phyloP scores from a whole-genome alignment of 2,797 vertebrate species.

The Alfaro cultratus region DNA sequence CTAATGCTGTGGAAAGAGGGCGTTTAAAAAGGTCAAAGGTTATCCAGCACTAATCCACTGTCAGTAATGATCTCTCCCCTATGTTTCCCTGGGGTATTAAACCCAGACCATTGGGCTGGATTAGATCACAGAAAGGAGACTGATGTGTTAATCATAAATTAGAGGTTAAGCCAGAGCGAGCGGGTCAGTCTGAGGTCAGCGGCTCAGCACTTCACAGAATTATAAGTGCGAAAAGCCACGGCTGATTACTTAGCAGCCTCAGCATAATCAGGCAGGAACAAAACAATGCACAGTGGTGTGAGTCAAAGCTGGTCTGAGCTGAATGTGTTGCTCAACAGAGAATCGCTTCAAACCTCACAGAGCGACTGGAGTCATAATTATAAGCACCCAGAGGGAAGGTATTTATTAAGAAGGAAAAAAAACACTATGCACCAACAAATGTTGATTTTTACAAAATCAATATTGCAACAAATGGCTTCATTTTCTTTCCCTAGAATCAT shows the following conservation, averaged over 20 bases:
- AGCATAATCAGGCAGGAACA: constrained; percentile 63
- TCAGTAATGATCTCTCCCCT: constrained; percentile 66
- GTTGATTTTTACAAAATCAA: background rate
- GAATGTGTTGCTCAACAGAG: constrained; percentile 47
- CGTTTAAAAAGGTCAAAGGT: constrained; percentile 58
- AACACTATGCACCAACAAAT: background rate
- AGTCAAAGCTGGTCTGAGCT: constrained; percentile 29
- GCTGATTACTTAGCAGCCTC: constrained; percentile 54
- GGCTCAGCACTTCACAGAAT: constrained; percentile 43
- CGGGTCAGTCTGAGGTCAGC: constrained; percentile 74
- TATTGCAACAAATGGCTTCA: background rate
- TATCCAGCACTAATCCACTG: constrained; percentile 60
- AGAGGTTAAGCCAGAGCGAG: constrained; percentile 60
- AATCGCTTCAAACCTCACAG: constrained; percentile 47
- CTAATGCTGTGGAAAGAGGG: constrained; percentile 29
- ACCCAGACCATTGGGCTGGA: constrained; percentile 64
- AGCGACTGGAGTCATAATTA: constrained; percentile 30
- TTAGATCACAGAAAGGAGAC: constrained; percentile 71
- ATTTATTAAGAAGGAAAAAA: background rate
- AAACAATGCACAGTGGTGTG: constrained; percentile 70
- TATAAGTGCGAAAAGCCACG: constrained; percentile 66
- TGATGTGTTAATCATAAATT: constrained; percentile 77
- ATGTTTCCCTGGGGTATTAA: constrained; percentile 66
- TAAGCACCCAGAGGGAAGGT: constrained; percentile 48
- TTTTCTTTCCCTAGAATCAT: background rate